These are phyloP conservation scores for Protobothrops mucrosquamatus DNA, from an alignment of 2,113 vertebrate species.

Conservation along the genomic window DNA sequence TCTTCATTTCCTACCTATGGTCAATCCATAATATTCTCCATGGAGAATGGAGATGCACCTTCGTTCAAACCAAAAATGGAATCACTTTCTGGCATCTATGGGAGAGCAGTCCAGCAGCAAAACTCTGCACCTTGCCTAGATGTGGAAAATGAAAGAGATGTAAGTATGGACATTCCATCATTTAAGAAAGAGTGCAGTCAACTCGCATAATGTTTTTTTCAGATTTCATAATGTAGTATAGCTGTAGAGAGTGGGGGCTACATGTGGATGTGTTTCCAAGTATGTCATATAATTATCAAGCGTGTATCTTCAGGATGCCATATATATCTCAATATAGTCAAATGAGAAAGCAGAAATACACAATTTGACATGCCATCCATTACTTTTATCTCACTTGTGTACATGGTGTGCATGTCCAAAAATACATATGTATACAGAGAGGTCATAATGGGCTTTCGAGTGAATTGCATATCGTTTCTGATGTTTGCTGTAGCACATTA, in stretches of 20 bases:
- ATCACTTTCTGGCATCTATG: conserved; percentile 62
- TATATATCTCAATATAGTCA: neutral
- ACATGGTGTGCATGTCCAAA: neutral
- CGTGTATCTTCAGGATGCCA: neutral
- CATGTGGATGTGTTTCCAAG: neutral
- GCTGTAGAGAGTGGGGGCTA: neutral
- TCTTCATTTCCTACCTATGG: conserved; percentile 48
- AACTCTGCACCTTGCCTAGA: conserved; percentile 44
- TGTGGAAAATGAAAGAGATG: conserved; percentile 62
- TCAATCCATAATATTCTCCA: conserved; percentile 53
- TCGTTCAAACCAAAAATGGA: conserved; percentile 52
- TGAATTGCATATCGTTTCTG: neutral
- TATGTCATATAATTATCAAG: neutral
- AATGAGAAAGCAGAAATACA: neutral
- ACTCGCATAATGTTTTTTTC: neutral
- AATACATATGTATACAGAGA: neutral
- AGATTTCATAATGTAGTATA: neutral
- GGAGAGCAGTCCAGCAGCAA: conserved; percentile 60
- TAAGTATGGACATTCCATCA: conserved; percentile 27
- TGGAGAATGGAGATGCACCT: conserved; percentile 62
- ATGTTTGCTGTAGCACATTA: neutral
- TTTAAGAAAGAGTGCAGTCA: neutral
- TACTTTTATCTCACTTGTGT: neutral
- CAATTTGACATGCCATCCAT: neutral
- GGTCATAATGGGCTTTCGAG: neutral